phyloP scores from a whole-genome alignment of 2,797 vertebrate genomes.

The Ctenopoma kingsleyae region DNA sequence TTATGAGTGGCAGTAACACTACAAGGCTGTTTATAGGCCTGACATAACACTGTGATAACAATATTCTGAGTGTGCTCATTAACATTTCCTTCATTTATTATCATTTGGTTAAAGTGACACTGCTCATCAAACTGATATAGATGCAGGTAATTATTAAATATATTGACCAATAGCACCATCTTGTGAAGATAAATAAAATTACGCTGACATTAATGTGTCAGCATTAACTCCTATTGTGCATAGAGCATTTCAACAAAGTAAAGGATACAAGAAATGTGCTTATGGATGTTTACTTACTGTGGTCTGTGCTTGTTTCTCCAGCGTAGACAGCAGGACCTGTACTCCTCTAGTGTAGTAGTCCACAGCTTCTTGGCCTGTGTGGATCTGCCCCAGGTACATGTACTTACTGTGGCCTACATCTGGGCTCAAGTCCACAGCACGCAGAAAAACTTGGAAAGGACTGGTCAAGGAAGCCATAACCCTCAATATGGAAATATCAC shows the following conservation, averaged over 20 bases:
- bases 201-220: background rate
- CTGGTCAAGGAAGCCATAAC: conserved; percentile 77
- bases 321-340: conserved; percentile 77
- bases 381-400: conserved; percentile 89
- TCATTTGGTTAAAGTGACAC: background rate
- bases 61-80: background rate
- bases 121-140: background rate
- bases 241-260: background rate
- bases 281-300: conserved; percentile 63
- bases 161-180: conserved; percentile 58
- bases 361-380: conserved; percentile 83
- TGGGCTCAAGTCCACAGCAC: conserved; percentile 84
- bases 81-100: background rate
- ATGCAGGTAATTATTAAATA: background rate
- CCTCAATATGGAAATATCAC: background rate
- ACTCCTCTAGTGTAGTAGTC: conserved; percentile 85
- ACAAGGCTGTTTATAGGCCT: background rate
- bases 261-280: background rate
- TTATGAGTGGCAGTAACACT: background rate
- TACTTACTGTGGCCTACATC: conserved; percentile 87
- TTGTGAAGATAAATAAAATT: conserved; percentile 44
- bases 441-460: conserved; percentile 77
- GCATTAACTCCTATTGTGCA: background rate
- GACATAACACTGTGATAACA: background rate
- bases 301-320: conserved; percentile 75